Conservation (phyloP, 2,113 vertebrate species). For the Eolophus roseicapilla region DNA sequence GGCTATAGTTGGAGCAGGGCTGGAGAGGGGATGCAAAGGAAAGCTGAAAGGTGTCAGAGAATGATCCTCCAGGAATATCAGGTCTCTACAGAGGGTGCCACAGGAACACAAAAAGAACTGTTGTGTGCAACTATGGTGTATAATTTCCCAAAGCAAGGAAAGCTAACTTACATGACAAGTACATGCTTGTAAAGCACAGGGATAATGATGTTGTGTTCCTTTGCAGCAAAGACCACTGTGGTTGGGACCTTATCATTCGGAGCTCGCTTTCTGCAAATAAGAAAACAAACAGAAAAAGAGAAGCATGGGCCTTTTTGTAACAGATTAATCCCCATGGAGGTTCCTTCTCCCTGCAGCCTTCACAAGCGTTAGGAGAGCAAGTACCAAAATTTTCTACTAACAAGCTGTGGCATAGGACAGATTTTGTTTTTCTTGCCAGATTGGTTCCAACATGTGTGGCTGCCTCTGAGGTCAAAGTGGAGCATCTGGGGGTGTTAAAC, state of each 20-base stretch:
- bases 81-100: not conserved
- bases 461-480: not conserved
- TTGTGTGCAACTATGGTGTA: fast-evolving
- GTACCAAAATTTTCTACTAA: not conserved
- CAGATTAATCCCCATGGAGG: not conserved
- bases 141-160: not conserved
- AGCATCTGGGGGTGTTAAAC: not conserved
- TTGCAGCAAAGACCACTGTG: not conserved
- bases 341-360: not conserved
- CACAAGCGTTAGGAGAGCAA: not conserved
- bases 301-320: not conserved
- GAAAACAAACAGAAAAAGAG: not conserved
- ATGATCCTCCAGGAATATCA: not conserved
- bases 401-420: not conserved
- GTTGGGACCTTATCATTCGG: fast-evolving
- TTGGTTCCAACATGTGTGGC: not conserved
- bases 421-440: not conserved
- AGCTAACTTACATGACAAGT: not conserved
- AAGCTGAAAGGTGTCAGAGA: not conserved
- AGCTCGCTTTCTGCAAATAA: fast-evolving
- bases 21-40: not conserved
- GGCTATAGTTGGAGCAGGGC: not conserved
- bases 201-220: fast-evolving
- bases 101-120: not conserved
- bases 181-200: not conserved